phyloP scores from a whole-genome alignment of 2,797 vertebrate genomes.

The Zenarchopterus dispar region DNA sequence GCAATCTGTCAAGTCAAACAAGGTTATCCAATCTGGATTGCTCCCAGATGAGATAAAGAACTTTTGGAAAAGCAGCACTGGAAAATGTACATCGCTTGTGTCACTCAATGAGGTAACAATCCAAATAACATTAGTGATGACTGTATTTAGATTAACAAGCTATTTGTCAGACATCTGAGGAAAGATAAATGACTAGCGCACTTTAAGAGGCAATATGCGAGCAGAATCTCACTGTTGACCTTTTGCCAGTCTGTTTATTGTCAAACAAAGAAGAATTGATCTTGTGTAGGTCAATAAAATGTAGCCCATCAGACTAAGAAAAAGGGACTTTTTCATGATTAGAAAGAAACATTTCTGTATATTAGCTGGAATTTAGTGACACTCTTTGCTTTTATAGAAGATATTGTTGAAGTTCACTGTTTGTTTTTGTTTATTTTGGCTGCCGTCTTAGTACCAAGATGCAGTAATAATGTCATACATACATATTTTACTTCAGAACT shows the following conservation, averaged over 20 bases:
- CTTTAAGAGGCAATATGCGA: slow-evolving; percentile 31
- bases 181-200: slow-evolving; percentile 44
- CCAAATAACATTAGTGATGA: slow-evolving; percentile 33
- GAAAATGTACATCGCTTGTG: slow-evolving; percentile 37
- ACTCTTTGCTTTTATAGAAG: neutral
- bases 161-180: slow-evolving; percentile 37
- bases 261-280: slow-evolving; percentile 24
- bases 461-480: no score
- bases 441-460: no score
- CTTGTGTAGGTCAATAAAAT: slow-evolving; percentile 12
- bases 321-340: neutral
- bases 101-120: slow-evolving; percentile 35
- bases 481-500: no score
- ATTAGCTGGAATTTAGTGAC: neutral
- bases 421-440: no score
- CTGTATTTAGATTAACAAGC: slow-evolving; percentile 59
- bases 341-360: neutral
- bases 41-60: slow-evolving; percentile 46
- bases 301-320: neutral
- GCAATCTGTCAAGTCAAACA: slow-evolving; percentile 44
- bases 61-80: slow-evolving; percentile 33
- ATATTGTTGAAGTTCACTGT: neutral
- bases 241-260: slow-evolving; percentile 43
- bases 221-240: slow-evolving; percentile 38
- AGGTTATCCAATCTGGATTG: slow-evolving; percentile 12